Percentiles rank a stretch among this genome's conserved stretches.
Conservation (phyloP, 2,797 vertebrate species). For the Sebastes cheni region DNA sequence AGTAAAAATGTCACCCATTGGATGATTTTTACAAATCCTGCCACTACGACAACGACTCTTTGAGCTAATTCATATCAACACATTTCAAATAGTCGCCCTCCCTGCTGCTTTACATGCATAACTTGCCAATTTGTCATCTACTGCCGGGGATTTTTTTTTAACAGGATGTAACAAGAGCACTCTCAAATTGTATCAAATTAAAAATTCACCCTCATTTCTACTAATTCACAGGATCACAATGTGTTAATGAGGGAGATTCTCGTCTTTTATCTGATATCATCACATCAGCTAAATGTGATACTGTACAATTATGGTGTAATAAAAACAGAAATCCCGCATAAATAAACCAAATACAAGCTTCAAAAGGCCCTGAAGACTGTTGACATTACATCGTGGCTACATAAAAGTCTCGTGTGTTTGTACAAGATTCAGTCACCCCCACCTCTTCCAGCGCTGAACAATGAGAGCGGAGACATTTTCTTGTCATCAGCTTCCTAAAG, state of each 20-base stretch:
- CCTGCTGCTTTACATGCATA: constrained; percentile 38
- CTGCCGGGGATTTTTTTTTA: constrained; percentile 7
- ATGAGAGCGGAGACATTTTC: constrained; percentile 16
- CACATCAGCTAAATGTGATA: constrained; percentile 3
- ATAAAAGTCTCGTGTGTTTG: constrained; percentile 32
- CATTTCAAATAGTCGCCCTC: constrained; percentile 16
- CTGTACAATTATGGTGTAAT: neutral
- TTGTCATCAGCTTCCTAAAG: constrained; percentile 44
- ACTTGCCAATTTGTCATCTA: constrained; percentile 19
- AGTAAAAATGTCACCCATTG: neutral
- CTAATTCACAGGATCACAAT: constrained; percentile 11
- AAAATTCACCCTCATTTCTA: constrained; percentile 6
- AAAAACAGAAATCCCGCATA: neutral
- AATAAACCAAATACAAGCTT: constrained; percentile 23
- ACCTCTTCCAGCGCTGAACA: constrained; percentile 18
- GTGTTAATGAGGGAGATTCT: constrained; percentile 4
- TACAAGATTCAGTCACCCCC: constrained; percentile 1
- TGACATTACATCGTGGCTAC: constrained; percentile 10
- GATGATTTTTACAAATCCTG: constrained; percentile 1
- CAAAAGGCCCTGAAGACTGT: constrained; percentile 1
- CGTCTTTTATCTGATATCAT: neutral
- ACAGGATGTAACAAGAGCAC: neutral
- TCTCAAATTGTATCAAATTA: constrained; percentile 21
- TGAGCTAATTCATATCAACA: constrained; percentile 13
- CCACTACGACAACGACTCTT: neutral